Percentiles rank a stretch among this genome's conserved stretches.
Conservation (phyloP, 2,888 invertebrate genomes). For the Leptinotarsa rubiginosa region DNA sequence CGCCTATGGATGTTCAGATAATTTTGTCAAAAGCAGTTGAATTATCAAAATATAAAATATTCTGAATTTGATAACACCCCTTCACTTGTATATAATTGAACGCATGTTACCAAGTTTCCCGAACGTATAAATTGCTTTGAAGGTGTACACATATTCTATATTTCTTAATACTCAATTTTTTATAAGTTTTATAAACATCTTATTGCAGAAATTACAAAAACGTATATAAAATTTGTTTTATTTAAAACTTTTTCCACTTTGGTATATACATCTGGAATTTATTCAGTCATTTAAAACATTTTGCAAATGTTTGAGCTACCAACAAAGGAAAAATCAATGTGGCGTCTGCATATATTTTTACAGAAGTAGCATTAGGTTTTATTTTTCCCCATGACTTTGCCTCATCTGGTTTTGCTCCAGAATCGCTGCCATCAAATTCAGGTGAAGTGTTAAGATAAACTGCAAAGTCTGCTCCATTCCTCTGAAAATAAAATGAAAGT, state of each 20-base stretch:
- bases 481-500: constrained; percentile 64
- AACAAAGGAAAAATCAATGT: constrained; percentile 93
- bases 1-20: constrained; percentile 87
- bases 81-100: background rate
- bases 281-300: constrained; percentile 54
- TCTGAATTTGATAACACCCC: constrained; percentile 23
- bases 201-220: background rate
- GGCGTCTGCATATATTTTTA: constrained; percentile 95
- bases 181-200: background rate
- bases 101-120: background rate
- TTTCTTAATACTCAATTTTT: constrained; percentile 28
- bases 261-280: background rate
- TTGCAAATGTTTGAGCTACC: constrained; percentile 96
- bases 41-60: constrained; percentile 65
- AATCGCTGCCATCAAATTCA: constrained; percentile 98
- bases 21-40: constrained; percentile 84
- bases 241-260: background rate
- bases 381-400: constrained; percentile 99
- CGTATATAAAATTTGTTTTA: background rate
- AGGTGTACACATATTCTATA: constrained; percentile 24
- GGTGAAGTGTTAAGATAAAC: constrained; percentile 95
- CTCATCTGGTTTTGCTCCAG: constrained; percentile 98
- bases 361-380: constrained; percentile 84
- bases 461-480: constrained; percentile 96
- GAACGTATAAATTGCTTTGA: background rate